Conservation (phyloP, 2,797 vertebrate genomes). For the Rhinatrema bivittatum region DNA sequence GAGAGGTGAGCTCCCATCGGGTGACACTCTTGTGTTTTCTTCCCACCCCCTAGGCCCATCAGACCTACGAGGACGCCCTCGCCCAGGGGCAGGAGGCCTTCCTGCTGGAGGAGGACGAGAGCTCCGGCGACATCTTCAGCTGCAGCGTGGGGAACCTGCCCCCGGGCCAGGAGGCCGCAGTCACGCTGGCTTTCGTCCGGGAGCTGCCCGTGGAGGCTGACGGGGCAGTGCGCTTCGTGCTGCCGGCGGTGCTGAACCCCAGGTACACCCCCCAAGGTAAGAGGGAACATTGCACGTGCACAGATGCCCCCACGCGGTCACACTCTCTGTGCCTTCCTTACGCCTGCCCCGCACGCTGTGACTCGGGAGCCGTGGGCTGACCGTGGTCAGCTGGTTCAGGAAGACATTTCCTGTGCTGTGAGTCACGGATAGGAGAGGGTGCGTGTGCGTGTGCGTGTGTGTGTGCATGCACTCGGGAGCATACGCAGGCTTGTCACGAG, state of each 20-base stretch:
- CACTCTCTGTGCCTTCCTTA: too few species aligned
- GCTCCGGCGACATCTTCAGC: constrained; percentile 55
- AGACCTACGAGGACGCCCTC: constrained; percentile 20
- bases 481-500: too few species aligned
- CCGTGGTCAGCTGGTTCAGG: too few species aligned
- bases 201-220: constrained; percentile 66
- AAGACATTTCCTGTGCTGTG: too few species aligned
- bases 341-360: too few species aligned
- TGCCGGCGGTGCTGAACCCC: constrained; percentile 69
- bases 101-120: constrained; percentile 57
- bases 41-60: constrained; percentile 8
- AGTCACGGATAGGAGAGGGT: too few species aligned
- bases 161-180: constrained; percentile 52
- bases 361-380: too few species aligned
- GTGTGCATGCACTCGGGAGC: too few species aligned
- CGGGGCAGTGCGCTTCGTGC: constrained; percentile 57
- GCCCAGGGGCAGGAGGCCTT: constrained; percentile 47
- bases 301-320: neutral
- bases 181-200: constrained; percentile 63
- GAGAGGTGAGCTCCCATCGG: too few species aligned
- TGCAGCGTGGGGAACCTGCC: constrained; percentile 55
- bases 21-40: neutral
- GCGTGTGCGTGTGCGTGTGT: too few species aligned
- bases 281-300: constrained; percentile 1
- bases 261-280: constrained; percentile 58